Evolutionary conservation across 2,113 vertebrate species (phyloP).

Genomic region (Echinops telfairi): DNA sequence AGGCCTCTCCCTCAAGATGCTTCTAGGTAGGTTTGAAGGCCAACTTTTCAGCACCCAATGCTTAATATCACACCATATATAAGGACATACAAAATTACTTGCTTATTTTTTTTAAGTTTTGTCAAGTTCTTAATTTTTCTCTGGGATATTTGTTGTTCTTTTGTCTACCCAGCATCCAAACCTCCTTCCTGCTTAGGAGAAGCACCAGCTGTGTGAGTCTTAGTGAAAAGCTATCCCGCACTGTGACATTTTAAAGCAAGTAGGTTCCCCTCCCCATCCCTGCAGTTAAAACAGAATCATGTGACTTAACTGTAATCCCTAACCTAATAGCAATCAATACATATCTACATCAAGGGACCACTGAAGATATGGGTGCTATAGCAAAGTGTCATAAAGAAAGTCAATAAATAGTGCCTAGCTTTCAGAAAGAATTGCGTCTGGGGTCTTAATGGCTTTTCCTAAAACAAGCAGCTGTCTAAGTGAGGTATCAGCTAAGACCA

Average conservation of each 20-base stretch:
- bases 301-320: neutral
- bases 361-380: no score
- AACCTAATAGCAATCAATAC: no score
- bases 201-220: neutral
- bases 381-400: no score
- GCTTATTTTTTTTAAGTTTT: neutral
- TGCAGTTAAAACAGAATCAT: neutral
- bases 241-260: neutral
- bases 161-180: neutral
- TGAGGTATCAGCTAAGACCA: no score
- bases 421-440: no score
- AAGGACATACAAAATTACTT: neutral
- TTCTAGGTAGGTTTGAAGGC: neutral
- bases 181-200: slow-evolving; percentile 12
- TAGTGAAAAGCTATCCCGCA: neutral
- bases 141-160: neutral
- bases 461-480: no score
- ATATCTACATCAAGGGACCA: no score
- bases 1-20: neutral
- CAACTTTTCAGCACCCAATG: neutral
- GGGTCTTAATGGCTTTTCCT: no score
- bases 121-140: neutral
- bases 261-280: neutral
- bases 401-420: no score
- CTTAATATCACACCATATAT: neutral